Evolutionary conservation across 2,888 invertebrate species (phyloP).

Genomic region (Trypoxylon attenuatum): DNA sequence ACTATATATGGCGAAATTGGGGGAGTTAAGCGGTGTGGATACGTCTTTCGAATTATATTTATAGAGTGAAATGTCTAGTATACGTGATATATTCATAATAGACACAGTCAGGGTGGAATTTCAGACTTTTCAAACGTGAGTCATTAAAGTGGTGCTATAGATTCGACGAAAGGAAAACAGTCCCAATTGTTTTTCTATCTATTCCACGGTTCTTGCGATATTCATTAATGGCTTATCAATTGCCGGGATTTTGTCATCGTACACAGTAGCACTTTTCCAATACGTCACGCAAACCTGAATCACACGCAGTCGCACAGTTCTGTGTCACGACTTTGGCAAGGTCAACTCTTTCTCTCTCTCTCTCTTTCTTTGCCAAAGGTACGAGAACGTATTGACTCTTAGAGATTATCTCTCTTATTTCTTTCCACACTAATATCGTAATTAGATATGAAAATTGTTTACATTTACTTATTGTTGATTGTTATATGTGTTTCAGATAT

Average conservation of each 20-base stretch:
- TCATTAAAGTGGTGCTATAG: slow-evolving; percentile 53
- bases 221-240: no score
- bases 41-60: not conserved
- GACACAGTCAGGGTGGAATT: slow-evolving; percentile 15
- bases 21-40: not conserved
- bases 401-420: slow-evolving; percentile 29
- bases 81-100: slow-evolving; percentile 9
- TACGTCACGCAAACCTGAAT: no score
- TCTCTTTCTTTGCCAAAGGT: no score
- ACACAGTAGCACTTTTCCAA: no score
- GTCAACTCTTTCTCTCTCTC: no score
- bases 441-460: slow-evolving; percentile 39
- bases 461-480: slow-evolving; percentile 58
- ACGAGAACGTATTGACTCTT: not conserved
- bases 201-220: no score
- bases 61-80: not conserved
- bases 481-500: slow-evolving; percentile 54
- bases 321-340: no score
- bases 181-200: no score
- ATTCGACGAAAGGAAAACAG: slow-evolving; percentile 14
- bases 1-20: no score
- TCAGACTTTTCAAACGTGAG: slow-evolving; percentile 32
- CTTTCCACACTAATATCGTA: slow-evolving; percentile 18
- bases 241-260: no score
- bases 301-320: no score